Evolutionary conservation across 2,888 invertebrate species (phyloP).

Genomic region (Agriopis aurantiaria): DNA sequence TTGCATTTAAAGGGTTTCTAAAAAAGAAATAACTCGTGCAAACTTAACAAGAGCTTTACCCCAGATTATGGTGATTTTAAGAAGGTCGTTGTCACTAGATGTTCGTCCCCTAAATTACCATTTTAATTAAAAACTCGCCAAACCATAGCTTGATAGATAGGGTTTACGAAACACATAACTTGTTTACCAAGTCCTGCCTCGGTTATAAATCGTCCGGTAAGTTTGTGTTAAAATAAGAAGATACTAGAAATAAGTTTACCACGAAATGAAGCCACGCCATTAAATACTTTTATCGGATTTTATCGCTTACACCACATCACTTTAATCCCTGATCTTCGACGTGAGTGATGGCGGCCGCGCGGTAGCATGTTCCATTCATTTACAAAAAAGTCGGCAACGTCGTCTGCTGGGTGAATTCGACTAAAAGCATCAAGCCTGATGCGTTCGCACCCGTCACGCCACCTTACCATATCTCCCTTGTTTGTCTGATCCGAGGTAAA

Average conservation of each 20-base stretch:
- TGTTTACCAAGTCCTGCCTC: neutral
- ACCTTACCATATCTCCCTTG: no score
- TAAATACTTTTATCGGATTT: no score
- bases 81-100: conserved; percentile 1
- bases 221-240: neutral
- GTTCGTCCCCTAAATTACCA: conserved; percentile 12
- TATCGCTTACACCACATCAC: neutral
- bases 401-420: no score
- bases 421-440: no score
- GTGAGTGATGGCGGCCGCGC: neutral
- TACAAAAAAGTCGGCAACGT: no score
- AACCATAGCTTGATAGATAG: conserved; percentile 1
- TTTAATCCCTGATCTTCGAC: neutral
- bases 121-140: conserved; percentile 17
- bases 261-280: neutral
- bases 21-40: neutral
- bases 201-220: neutral
- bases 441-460: no score
- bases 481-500: neutral
- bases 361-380: neutral
- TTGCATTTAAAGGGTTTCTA: conserved; percentile 8
- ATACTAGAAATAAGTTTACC: no score
- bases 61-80: conserved; percentile 3
- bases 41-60: neutral
- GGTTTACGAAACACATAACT: neutral